Evolutionary conservation across 1,140 invertebrate genomes (phyloP).

Genomic region (Bombus superbus): DNA sequence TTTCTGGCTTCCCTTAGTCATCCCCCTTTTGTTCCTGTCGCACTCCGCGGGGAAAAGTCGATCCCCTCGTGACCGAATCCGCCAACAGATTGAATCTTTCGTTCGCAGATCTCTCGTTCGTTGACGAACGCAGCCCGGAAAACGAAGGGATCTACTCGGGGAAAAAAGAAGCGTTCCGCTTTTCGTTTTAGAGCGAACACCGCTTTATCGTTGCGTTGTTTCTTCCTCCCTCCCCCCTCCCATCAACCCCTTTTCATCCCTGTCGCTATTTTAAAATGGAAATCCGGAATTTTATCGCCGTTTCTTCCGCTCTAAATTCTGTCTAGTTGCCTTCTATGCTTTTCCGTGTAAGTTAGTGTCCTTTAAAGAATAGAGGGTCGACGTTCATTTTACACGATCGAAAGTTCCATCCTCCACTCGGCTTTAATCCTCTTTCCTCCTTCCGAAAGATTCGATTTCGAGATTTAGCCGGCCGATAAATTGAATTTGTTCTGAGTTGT

Average conservation of each 20-base stretch:
- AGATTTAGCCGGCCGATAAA: slow-evolving; percentile 30
- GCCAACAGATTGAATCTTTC: slow-evolving; percentile 33
- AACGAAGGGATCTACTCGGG: neutral
- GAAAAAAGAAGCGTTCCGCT: neutral
- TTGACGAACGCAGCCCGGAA: neutral
- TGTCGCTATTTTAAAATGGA: neutral
- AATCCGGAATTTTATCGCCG: neutral
- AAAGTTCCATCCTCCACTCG: neutral
- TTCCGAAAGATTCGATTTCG: slow-evolving; percentile 51
- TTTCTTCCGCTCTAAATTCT: no score
- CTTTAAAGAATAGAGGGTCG: neutral
- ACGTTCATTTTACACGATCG: slow-evolving; percentile 26
- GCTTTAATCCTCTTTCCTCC: slow-evolving; percentile 13
- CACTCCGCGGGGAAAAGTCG: neutral
- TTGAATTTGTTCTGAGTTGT: slow-evolving; percentile 38
- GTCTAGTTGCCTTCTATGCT: neutral
- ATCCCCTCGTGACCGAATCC: neutral
- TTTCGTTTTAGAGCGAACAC: neutral
- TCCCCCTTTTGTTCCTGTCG: neutral
- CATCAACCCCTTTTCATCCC: no score
- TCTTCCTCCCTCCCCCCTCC: neutral
- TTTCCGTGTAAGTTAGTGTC: no score
- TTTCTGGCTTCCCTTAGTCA: neutral
- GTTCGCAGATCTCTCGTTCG: slow-evolving; percentile 3
- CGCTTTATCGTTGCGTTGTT: slow-evolving; percentile 1